A percentile compares a stretch with the other conserved stretches of the same genome.
Evolutionary conservation across 2,113 vertebrate species (phyloP).

Genomic region (Atractosteus spatula): DNA sequence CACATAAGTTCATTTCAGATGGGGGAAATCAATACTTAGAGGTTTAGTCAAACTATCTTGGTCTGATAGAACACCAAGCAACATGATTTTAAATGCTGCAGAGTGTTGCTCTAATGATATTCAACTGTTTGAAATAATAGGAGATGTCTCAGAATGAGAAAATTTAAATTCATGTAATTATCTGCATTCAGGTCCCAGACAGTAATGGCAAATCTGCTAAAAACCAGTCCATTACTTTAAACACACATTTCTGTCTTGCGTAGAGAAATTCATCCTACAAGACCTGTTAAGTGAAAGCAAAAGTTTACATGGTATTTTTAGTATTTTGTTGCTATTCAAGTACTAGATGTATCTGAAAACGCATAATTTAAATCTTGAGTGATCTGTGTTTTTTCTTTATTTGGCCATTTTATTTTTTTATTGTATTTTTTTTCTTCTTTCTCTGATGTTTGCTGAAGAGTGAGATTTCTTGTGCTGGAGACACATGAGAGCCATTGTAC

Average conservation of each 20-base stretch:
- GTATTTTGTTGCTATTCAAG: slow-evolving; percentile 60
- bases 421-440: slow-evolving; percentile 47
- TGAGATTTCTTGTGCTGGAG: slow-evolving; percentile 70
- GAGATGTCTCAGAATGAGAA: too few species aligned
- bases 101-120: too few species aligned
- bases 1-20: too few species aligned
- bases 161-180: too few species aligned
- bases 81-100: too few species aligned
- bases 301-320: slow-evolving; percentile 52
- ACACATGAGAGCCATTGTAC: slow-evolving; percentile 57
- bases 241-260: not conserved
- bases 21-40: too few species aligned
- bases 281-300: slow-evolving; percentile 14
- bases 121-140: too few species aligned
- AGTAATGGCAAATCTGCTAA: too few species aligned
- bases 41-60: too few species aligned
- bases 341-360: slow-evolving; percentile 59
- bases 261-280: slow-evolving; percentile 3
- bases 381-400: slow-evolving; percentile 40
- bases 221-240: too few species aligned
- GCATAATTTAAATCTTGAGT: slow-evolving; percentile 73
- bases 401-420: slow-evolving; percentile 42
- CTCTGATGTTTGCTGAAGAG: slow-evolving; percentile 50
- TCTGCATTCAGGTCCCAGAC: too few species aligned
- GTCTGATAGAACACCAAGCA: too few species aligned